Conservation (phyloP, 2,797 vertebrate species). For the Dallia pectoralis region DNA sequence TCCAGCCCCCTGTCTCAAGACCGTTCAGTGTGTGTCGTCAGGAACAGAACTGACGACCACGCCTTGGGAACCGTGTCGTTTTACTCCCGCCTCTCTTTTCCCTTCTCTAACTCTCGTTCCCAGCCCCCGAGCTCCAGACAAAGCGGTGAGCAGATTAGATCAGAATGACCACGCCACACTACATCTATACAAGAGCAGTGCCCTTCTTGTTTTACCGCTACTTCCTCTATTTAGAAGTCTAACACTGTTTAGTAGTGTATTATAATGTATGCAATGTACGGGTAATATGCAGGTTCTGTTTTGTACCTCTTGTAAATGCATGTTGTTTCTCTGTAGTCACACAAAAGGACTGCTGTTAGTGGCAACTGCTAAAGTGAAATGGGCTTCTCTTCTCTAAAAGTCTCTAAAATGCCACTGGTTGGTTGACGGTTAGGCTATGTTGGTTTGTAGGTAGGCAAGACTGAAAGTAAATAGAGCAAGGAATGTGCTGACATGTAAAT, state of each 20-base stretch:
- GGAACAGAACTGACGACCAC: slow-evolving; percentile 47
- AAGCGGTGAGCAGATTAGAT: too few species aligned
- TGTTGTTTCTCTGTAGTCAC: too few species aligned
- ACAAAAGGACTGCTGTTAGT: too few species aligned
- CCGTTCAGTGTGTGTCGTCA: slow-evolving; percentile 12
- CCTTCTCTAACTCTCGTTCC: too few species aligned
- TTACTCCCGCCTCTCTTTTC: too few species aligned
- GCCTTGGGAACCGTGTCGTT: slow-evolving; percentile 14
- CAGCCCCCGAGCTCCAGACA: too few species aligned
- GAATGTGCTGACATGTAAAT: slow-evolving; percentile 4
- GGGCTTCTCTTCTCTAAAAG: background rate
- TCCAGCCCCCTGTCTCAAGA: slow-evolving; percentile 11
- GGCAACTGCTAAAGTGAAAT: too few species aligned
- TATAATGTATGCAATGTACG: too few species aligned
- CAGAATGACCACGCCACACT: background rate
- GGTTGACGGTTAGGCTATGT: slow-evolving; percentile 14
- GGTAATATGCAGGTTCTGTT: too few species aligned
- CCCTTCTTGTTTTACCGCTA: slow-evolving; percentile 34
- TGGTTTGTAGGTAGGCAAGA: slow-evolving; percentile 22
- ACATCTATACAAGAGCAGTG: slow-evolving; percentile 6
- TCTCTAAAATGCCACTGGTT: slow-evolving; percentile 55
- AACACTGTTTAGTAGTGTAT: too few species aligned
- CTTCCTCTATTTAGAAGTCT: slow-evolving; percentile 16
- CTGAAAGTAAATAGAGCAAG: slow-evolving; percentile 37
- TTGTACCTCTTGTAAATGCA: too few species aligned